These are phyloP conservation scores for Lasioglossum vierecki DNA, from an alignment of 2,888 invertebrate genomes.

Conservation along the genomic window DNA sequence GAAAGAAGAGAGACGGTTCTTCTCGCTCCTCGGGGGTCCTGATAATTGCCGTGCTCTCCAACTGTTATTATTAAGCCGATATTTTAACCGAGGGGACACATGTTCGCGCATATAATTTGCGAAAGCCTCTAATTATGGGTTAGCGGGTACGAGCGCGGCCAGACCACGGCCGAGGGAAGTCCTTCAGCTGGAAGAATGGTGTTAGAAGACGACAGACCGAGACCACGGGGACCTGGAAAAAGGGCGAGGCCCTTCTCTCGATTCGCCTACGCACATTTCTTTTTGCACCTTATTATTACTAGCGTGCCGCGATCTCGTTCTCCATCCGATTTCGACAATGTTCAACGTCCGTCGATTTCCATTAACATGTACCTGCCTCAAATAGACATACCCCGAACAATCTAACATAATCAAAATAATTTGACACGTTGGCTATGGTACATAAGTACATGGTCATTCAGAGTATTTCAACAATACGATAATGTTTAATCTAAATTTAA, in stretches of 20 bases:
- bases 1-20: constrained; percentile 18
- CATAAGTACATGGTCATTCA: neutral
- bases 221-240: constrained; percentile 68
- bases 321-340: constrained; percentile 59
- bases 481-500: neutral
- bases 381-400: neutral
- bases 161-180: constrained; percentile 59
- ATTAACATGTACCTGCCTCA: neutral
- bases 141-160: constrained; percentile 66
- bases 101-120: constrained; percentile 84
- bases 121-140: constrained; percentile 84
- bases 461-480: neutral
- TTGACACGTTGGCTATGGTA: neutral
- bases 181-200: constrained; percentile 69
- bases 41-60: constrained; percentile 84
- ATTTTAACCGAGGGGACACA: constrained; percentile 84
- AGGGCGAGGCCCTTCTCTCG: constrained; percentile 78
- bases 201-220: constrained; percentile 74
- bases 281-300: constrained; percentile 79
- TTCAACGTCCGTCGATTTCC: neutral
- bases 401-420: neutral
- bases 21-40: constrained; percentile 78
- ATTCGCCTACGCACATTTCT: constrained; percentile 82
- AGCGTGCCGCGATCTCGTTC: constrained; percentile 57
- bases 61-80: constrained; percentile 84